Conservation (phyloP, 2,888 invertebrate species). For the Leptinotarsa tumamoca region DNA sequence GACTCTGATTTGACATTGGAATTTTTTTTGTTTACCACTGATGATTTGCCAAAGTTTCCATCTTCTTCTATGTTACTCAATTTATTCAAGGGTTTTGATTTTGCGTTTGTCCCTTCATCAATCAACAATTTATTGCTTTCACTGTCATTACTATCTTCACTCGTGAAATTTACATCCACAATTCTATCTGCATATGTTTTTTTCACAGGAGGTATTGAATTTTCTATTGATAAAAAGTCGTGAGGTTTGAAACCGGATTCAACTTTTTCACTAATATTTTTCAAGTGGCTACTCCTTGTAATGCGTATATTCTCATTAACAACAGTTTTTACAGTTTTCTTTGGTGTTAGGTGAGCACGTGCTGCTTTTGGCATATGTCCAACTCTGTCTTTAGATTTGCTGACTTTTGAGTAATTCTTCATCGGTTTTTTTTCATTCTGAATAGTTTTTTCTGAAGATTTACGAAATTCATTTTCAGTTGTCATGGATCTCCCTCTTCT, state of each 20-base stretch:
- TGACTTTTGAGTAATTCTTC: neutral
- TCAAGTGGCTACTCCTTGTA: slow-evolving; percentile 20
- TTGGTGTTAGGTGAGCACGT: neutral
- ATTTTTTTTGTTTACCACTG: no score
- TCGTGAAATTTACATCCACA: slow-evolving; percentile 22
- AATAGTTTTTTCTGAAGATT: neutral
- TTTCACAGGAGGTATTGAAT: slow-evolving; percentile 20
- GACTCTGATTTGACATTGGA: neutral
- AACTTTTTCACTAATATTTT: neutral
- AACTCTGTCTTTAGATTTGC: neutral
- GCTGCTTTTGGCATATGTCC: neutral
- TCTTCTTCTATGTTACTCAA: neutral
- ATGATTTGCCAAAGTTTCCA: neutral
- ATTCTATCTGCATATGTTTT: slow-evolving; percentile 21
- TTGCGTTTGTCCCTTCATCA: slow-evolving; percentile 19
- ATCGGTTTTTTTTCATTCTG: neutral
- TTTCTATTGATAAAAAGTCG: slow-evolving; percentile 24
- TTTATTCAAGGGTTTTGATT: neutral
- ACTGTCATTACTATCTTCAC: slow-evolving; percentile 34
- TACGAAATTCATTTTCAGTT: neutral
- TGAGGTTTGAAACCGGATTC: slow-evolving; percentile 24
- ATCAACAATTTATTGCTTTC: slow-evolving; percentile 30
- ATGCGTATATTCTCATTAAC: slow-evolving; percentile 11
- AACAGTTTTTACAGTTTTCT: neutral
- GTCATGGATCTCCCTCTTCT: slow-evolving; percentile 4